Evolutionary conservation across 2,888 invertebrate species (phyloP).

Genomic region (Chalcosyrphus nemorum): DNA sequence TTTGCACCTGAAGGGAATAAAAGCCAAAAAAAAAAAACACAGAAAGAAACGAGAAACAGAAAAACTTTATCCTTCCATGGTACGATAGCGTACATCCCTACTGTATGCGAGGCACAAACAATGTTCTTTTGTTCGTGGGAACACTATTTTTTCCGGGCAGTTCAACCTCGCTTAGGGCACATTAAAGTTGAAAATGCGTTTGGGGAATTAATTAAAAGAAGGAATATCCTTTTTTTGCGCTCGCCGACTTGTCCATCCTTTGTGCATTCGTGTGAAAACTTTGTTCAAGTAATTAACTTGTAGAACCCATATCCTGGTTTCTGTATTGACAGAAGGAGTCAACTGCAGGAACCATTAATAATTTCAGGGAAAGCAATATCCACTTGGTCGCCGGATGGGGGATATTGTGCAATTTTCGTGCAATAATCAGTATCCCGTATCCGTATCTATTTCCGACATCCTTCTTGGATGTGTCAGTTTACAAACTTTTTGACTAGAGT

Average conservation of each 20-base stretch:
- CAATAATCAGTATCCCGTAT: neutral
- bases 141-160: constrained; percentile 5
- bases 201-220: constrained; percentile 59
- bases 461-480: neutral
- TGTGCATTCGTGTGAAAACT: neutral
- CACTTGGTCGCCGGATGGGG: neutral
- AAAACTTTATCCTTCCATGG: constrained; percentile 56
- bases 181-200: constrained; percentile 60
- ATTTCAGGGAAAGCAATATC: constrained; percentile 4
- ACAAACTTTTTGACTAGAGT: constrained; percentile 8
- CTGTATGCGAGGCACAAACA: neutral
- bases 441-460: constrained; percentile 11
- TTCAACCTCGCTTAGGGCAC: constrained; percentile 6
- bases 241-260: neutral
- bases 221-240: neutral
- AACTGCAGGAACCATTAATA: constrained; percentile 46
- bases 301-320: neutral
- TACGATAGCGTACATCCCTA: neutral
- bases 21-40: neutral
- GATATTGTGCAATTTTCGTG: constrained; percentile 17
- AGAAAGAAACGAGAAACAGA: too few relatives aligned
- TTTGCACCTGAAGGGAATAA: constrained; percentile 63
- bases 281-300: constrained; percentile 56
- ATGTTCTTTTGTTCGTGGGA: constrained; percentile 42
- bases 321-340: constrained; percentile 27